Conservation (phyloP, 2,888 invertebrate genomes). For the Drosophila robusta region DNA sequence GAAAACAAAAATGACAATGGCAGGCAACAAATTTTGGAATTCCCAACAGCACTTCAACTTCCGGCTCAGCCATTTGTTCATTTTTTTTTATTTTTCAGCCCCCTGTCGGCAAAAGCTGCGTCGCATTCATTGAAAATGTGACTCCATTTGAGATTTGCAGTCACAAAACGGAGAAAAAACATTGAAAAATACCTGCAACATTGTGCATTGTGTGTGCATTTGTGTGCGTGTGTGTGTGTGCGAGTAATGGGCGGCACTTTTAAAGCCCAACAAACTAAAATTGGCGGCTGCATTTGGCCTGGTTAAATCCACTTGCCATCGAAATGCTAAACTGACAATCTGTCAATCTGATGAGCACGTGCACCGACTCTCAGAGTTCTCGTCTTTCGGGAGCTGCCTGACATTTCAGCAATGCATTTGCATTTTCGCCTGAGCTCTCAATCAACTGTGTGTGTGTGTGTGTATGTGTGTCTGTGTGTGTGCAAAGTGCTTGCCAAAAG, state of each 20-base stretch:
- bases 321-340: conserved; percentile 40
- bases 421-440: conserved; percentile 49
- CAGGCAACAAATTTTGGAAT: conserved; percentile 80
- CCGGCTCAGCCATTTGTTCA: conserved; percentile 55
- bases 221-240: conserved; percentile 1
- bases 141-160: conserved; percentile 77
- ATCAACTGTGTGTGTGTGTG: conserved; percentile 20
- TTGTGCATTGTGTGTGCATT: conserved; percentile 28
- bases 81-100: conserved; percentile 10
- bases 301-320: conserved; percentile 32
- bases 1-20: conserved; percentile 79
- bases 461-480: conserved; percentile 23
- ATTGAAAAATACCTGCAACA: conserved; percentile 49
- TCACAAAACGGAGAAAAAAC: conserved; percentile 28
- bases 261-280: conserved; percentile 49
- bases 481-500: conserved; percentile 29
- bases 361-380: conserved; percentile 25
- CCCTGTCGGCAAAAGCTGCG: conserved; percentile 54
- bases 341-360: conserved; percentile 44
- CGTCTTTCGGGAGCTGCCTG: conserved; percentile 13
- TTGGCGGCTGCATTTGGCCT: conserved; percentile 33
- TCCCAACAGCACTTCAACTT: conserved; percentile 80
- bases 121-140: conserved; percentile 70
- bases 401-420: conserved; percentile 47
- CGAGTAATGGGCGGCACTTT: conserved; percentile 46